Percentiles rank a stretch among this genome's conserved stretches.
phyloP scores from a whole-genome alignment of 2,113 vertebrate genomes.

The Coptodon bakossiorum region DNA sequence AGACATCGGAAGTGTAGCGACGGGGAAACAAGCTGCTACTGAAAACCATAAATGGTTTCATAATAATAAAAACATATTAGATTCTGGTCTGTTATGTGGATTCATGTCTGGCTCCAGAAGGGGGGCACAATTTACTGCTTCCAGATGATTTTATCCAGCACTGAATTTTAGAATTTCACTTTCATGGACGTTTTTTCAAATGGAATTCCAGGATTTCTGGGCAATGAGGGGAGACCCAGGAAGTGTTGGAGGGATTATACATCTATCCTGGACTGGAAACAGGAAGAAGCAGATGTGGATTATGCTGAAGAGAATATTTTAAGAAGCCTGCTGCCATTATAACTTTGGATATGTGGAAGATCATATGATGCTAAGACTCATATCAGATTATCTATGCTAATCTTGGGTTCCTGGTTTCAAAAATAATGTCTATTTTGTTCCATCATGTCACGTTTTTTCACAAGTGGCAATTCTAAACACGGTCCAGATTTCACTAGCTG shows the following conservation, averaged over 20 bases:
- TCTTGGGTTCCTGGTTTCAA: background rate
- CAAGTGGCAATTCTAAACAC: background rate
- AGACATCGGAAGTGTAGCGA: background rate
- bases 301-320: background rate
- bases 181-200: background rate
- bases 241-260: background rate
- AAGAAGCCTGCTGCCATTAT: background rate
- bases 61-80: background rate
- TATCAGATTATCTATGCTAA: background rate
- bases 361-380: background rate
- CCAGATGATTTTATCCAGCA: background rate
- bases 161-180: background rate
- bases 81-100: background rate
- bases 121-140: background rate
- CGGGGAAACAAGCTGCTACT: background rate
- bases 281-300: background rate
- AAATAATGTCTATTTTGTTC: background rate
- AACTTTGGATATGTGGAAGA: background rate
- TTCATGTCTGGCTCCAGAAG: background rate
- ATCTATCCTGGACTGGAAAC: background rate
- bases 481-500: background rate
- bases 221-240: background rate
- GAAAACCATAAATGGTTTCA: background rate
- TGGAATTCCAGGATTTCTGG: background rate
- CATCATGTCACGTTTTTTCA: background rate